phyloP scores from a whole-genome alignment of 2,113 vertebrate species.

The Piaya cayana region DNA sequence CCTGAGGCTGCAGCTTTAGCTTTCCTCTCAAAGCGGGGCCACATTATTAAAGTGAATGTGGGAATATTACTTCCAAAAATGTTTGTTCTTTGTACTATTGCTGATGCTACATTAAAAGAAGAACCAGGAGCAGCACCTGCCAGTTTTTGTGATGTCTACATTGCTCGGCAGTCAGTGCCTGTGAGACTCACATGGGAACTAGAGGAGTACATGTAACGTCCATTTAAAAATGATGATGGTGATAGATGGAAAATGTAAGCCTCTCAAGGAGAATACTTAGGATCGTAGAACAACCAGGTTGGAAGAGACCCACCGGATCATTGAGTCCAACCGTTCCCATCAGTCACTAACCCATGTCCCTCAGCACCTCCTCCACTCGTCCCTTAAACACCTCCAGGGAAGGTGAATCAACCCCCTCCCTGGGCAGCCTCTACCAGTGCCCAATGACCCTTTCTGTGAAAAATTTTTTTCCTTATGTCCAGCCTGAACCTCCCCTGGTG shows the following conservation, averaged over 20 bases:
- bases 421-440: too few species aligned
- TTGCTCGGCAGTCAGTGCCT: neutral
- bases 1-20: neutral
- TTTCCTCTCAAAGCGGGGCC: neutral
- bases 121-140: neutral
- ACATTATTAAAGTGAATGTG: neutral
- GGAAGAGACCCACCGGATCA: too few species aligned
- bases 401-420: too few species aligned
- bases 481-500: too few species aligned
- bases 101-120: rapidly evolving
- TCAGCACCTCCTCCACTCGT: too few species aligned
- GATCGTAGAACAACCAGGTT: too few species aligned
- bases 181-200: neutral
- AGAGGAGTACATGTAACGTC: neutral
- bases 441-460: too few species aligned
- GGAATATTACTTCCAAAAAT: neutral
- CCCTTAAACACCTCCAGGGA: too few species aligned
- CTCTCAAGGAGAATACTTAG: neutral
- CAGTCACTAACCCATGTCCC: too few species aligned
- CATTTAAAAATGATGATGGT: neutral
- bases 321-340: too few species aligned
- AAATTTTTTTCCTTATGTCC: too few species aligned
- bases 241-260: neutral
- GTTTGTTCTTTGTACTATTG: neutral
- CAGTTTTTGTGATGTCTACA: neutral